Conservation (phyloP, 1,140 invertebrate species). For the Leptinotarsa texana region DNA sequence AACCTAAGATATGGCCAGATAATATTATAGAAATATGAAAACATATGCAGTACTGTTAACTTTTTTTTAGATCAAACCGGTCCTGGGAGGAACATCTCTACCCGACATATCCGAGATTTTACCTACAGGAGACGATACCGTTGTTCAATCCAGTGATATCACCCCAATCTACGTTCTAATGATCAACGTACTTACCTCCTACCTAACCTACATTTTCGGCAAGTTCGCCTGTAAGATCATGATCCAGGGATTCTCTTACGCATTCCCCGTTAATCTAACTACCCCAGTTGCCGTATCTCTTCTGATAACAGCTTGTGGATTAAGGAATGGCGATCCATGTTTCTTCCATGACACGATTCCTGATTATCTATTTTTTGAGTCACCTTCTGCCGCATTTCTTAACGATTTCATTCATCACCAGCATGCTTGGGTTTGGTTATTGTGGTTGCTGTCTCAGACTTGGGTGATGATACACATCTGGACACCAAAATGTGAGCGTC, state of each 20-base stretch:
- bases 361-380: constrained; percentile 88
- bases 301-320: constrained; percentile 84
- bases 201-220: constrained; percentile 88
- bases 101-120: constrained; percentile 76
- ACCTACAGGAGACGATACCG: constrained; percentile 71
- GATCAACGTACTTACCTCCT: constrained; percentile 81
- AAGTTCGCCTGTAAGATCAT: constrained; percentile 97
- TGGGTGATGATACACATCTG: constrained; percentile 97
- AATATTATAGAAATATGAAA: too few relatives aligned
- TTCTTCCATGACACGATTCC: constrained; percentile 84
- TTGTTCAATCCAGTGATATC: constrained; percentile 69
- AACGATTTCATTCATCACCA: constrained; percentile 84
- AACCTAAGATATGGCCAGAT: too few relatives aligned
- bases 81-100: constrained; percentile 60
- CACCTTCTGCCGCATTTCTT: constrained; percentile 78
- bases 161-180: constrained; percentile 79
- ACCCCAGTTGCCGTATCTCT: constrained; percentile 88
- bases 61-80: constrained; percentile 61
- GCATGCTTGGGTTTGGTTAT: constrained; percentile 90
- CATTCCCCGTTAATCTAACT: constrained; percentile 90
- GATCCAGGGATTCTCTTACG: constrained; percentile 95
- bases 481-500: constrained; percentile 94
- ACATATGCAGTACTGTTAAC: neutral
- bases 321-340: constrained; percentile 83
- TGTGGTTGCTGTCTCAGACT: constrained; percentile 93